Conservation (phyloP, 2,113 vertebrate genomes). For the Embiotoca jacksoni region DNA sequence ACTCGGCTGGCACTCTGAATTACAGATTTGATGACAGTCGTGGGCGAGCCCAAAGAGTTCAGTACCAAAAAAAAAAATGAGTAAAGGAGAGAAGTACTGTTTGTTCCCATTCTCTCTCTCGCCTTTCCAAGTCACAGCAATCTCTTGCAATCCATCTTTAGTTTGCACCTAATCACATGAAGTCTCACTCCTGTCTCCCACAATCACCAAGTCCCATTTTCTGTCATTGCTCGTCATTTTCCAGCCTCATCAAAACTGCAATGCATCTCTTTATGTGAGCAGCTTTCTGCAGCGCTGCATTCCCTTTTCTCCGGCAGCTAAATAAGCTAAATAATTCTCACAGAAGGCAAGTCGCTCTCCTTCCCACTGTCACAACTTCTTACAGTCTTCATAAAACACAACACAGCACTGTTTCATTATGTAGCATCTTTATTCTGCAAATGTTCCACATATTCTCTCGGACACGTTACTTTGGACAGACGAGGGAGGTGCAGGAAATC, state of each 20-base stretch:
- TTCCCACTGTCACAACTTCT: not conserved
- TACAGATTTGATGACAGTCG: conserved; percentile 58
- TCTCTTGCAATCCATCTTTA: conserved; percentile 66
- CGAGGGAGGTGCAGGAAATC: conserved; percentile 15
- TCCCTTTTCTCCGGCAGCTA: conserved; percentile 28
- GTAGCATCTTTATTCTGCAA: conserved; percentile 63
- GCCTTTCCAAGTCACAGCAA: conserved; percentile 60
- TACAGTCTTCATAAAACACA: conserved; percentile 5
- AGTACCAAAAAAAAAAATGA: conserved; percentile 4
- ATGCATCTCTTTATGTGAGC: conserved; percentile 42
- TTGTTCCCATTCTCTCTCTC: conserved; percentile 60
- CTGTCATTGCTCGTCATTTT: conserved; percentile 75
- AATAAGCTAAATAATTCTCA: conserved; percentile 35
- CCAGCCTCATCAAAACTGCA: conserved; percentile 65
- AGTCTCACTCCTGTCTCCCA: conserved; percentile 69
- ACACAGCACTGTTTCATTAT: not conserved
- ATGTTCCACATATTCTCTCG: conserved; percentile 30
- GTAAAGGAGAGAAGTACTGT: conserved; percentile 50
- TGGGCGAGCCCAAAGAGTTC: conserved; percentile 57
- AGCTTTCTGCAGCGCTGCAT: conserved; percentile 23
- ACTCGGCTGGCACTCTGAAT: conserved; percentile 45
- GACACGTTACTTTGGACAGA: conserved; percentile 36
- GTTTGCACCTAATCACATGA: conserved; percentile 74
- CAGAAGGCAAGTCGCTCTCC: not conserved
- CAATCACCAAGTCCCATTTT: conserved; percentile 75